These are phyloP conservation scores for Apis dorsata DNA, from an alignment of 1,140 invertebrate genomes.

Conservation along the genomic window DNA sequence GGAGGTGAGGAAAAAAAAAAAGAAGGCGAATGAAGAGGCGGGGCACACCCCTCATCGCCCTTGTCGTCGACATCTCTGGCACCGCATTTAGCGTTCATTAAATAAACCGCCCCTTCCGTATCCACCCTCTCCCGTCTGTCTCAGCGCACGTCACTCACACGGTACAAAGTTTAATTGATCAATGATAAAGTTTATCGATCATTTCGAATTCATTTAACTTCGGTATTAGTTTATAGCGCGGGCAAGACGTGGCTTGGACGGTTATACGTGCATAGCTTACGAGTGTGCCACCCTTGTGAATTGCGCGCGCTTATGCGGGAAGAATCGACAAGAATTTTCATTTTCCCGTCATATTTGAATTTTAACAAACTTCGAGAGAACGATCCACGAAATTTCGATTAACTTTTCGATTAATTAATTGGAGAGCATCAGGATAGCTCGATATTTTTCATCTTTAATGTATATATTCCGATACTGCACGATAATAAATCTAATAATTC, in stretches of 20 bases:
- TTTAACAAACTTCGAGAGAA: too few relatives aligned
- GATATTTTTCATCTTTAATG: too few relatives aligned
- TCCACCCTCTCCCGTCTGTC: conserved; percentile 63
- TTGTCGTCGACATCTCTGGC: conserved; percentile 65
- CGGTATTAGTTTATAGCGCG: conserved; percentile 76
- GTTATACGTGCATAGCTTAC: conserved; percentile 41
- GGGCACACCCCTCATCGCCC: conserved; percentile 29
- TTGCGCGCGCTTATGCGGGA: conserved; percentile 6
- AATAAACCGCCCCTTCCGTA: conserved; percentile 74
- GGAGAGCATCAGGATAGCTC: too few relatives aligned
- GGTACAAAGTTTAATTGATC: conserved; percentile 81
- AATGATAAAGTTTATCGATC: conserved; percentile 82
- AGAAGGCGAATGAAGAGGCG: conserved; percentile 27
- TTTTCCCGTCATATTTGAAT: neutral
- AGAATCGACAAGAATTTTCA: neutral
- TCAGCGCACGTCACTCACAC: conserved; percentile 79
- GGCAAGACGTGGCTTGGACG: conserved; percentile 49
- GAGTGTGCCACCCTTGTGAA: neutral
- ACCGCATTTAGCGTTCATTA: conserved; percentile 77
- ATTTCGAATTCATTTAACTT: conserved; percentile 81
- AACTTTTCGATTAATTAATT: too few relatives aligned
- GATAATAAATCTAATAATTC: too few relatives aligned
- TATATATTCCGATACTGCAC: too few relatives aligned
- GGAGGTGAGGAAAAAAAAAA: neutral
- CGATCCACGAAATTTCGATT: too few relatives aligned